Evolutionary conservation across 2,797 vertebrate genomes (phyloP).

Genomic region (Crypturellus tataupa): DNA sequence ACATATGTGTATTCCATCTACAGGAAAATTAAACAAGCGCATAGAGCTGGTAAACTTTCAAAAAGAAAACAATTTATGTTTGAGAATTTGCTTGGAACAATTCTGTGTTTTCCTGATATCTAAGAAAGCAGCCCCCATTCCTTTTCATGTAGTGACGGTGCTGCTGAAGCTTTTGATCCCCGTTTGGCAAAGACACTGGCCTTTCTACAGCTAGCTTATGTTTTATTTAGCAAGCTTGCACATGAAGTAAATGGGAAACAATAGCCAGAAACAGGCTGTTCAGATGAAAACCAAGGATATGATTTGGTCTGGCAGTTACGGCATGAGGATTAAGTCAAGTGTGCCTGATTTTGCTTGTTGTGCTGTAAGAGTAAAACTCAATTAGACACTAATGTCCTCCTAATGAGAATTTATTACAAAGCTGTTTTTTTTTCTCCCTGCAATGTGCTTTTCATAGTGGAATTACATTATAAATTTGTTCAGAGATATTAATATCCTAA

Average conservation of each 20-base stretch:
- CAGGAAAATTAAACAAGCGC: background rate
- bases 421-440: background rate
- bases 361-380: slow-evolving; percentile 28
- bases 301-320: slow-evolving; percentile 47
- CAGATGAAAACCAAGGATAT: slow-evolving; percentile 6
- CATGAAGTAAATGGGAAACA: slow-evolving; percentile 46
- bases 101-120: background rate
- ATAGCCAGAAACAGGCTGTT: slow-evolving; percentile 43
- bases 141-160: background rate
- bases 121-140: background rate
- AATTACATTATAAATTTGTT: slow-evolving; percentile 17
- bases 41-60: background rate
- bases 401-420: slow-evolving; percentile 46
- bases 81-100: background rate
- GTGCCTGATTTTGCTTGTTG: slow-evolving; percentile 19
- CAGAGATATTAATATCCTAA: slow-evolving; percentile 7
- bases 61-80: background rate
- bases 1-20: rapidly evolving
- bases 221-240: slow-evolving; percentile 54
- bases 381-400: background rate
- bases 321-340: slow-evolving; percentile 41
- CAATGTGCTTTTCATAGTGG: background rate
- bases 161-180: background rate
- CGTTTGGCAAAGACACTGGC: background rate
- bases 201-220: slow-evolving; percentile 9